Evolutionary conservation across 2,888 invertebrate species (phyloP).

Genomic region (Drosophila merina): DNA sequence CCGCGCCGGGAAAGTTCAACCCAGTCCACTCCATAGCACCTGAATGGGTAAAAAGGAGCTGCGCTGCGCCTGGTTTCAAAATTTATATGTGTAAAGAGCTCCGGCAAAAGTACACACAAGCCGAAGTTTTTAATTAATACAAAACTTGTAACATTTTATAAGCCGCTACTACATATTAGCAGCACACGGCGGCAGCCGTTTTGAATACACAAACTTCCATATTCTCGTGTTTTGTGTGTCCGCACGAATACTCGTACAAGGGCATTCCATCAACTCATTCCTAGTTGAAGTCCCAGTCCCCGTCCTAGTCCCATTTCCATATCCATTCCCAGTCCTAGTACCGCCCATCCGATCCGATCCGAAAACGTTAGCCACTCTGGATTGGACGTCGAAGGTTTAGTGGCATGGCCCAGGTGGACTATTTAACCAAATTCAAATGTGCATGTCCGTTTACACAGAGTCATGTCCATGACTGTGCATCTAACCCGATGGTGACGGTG

Average conservation of each 20-base stretch:
- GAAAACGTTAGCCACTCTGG: slow-evolving; percentile 34
- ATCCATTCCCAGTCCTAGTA: not conserved
- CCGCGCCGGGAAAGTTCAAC: slow-evolving; percentile 19
- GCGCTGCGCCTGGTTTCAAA: slow-evolving; percentile 32
- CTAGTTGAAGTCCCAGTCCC: not conserved
- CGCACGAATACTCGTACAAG: slow-evolving; percentile 11
- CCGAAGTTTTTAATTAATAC: slow-evolving; percentile 82
- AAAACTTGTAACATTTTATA: slow-evolving; percentile 81
- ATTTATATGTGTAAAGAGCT: slow-evolving; percentile 44
- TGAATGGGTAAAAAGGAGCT: slow-evolving; percentile 46
- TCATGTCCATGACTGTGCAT: slow-evolving; percentile 48
- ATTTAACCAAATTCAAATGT: slow-evolving; percentile 46
- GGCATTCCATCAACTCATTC: slow-evolving; percentile 38
- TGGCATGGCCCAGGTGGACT: slow-evolving; percentile 41
- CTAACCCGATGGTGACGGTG: slow-evolving; percentile 28
- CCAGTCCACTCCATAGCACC: slow-evolving; percentile 25
- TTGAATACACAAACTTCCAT: slow-evolving; percentile 26
- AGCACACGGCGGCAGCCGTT: slow-evolving; percentile 30
- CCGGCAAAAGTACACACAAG: slow-evolving; percentile 61
- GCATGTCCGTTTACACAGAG: slow-evolving; percentile 42
- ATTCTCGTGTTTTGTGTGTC: slow-evolving; percentile 4
- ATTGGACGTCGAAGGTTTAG: slow-evolving; percentile 18
- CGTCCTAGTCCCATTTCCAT: not conserved
- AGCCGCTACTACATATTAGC: slow-evolving; percentile 68
- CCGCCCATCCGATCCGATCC: slow-evolving; percentile 11